Evolutionary conservation across 2,888 invertebrate species (phyloP).

Genomic region (Melolontha melolontha): DNA sequence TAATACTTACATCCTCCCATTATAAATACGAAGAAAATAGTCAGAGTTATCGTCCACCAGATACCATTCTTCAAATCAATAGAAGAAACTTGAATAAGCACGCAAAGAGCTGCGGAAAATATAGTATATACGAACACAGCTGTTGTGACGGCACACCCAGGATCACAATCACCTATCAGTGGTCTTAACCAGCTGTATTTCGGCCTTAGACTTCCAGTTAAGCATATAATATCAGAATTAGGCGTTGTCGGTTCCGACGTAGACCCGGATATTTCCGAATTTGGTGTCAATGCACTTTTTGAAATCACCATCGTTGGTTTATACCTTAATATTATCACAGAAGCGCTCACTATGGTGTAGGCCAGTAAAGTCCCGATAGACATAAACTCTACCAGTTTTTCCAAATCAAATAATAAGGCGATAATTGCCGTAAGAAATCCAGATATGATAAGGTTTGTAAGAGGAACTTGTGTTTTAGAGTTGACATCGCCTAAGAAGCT

Average conservation of each 20-base stretch:
- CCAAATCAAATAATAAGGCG: constrained; percentile 87
- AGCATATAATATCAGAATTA: constrained; percentile 62
- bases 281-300: constrained; percentile 55
- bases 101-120: constrained; percentile 77
- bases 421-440: constrained; percentile 81
- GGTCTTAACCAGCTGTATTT: constrained; percentile 82
- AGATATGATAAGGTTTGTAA: constrained; percentile 81
- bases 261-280: constrained; percentile 61
- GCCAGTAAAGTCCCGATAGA: constrained; percentile 90
- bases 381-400: constrained; percentile 94
- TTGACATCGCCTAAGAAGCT: constrained; percentile 82
- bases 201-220: constrained; percentile 84
- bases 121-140: constrained; percentile 79
- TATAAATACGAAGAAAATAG: constrained; percentile 72
- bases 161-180: constrained; percentile 78
- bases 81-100: constrained; percentile 72
- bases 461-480: constrained; percentile 83
- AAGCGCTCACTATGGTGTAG: constrained; percentile 92
- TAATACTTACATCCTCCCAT: constrained; percentile 73
- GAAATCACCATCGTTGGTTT: constrained; percentile 53
- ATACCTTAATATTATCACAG: constrained; percentile 89
- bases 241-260: constrained; percentile 63
- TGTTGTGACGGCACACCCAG: constrained; percentile 80
- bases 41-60: constrained; percentile 78
- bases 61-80: constrained; percentile 67